phyloP scores from a whole-genome alignment of 2,797 vertebrate species.

The Hydrocynus forskahlii region DNA sequence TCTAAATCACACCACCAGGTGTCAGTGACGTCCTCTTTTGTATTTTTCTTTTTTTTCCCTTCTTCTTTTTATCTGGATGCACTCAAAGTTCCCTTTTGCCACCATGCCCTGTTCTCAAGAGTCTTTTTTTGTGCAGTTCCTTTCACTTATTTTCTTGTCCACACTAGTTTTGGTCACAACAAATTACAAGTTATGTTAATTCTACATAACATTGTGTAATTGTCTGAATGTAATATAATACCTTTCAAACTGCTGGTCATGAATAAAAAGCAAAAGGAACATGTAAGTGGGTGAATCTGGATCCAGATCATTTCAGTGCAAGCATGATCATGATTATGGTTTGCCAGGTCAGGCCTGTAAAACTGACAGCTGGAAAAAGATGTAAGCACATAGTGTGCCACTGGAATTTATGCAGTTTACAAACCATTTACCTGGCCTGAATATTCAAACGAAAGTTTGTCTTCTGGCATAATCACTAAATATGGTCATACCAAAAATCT shows the following conservation, averaged over 20 bases:
- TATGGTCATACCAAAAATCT: background rate
- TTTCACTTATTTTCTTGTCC: background rate
- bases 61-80: background rate
- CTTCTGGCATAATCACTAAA: background rate
- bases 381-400: background rate
- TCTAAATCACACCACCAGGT: conserved; percentile 51
- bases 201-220: too few relatives aligned
- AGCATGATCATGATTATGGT: background rate
- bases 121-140: background rate
- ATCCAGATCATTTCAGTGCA: background rate
- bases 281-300: background rate
- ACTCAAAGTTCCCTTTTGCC: background rate
- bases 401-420: background rate
- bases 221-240: background rate
- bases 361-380: background rate
- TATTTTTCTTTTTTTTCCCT: background rate
- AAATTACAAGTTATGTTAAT: background rate
- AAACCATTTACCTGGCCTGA: background rate
- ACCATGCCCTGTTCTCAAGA: background rate
- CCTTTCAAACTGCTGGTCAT: background rate
- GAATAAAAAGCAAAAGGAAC: background rate
- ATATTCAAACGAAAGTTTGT: background rate
- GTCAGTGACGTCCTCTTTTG: conserved; percentile 44
- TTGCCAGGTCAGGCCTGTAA: background rate
- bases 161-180: background rate